Conservation (phyloP, 2,888 invertebrate species). For the Siphonodentalium dalli region DNA sequence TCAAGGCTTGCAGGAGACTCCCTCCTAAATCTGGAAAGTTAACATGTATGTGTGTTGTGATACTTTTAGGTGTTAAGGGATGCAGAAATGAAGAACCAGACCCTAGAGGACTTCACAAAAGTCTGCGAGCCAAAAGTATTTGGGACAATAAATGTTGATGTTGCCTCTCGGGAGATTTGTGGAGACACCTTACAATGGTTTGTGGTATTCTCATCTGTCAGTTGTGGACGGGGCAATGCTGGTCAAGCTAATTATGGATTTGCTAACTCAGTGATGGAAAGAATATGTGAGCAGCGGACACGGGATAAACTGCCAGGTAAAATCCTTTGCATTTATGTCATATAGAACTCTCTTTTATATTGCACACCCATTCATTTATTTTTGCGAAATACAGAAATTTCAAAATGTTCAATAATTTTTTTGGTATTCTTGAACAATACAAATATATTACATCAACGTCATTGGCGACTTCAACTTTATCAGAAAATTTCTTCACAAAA, state of each 20-base stretch:
- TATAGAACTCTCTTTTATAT: too few species aligned
- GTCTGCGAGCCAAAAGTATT: constrained; percentile 85
- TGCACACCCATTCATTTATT: too few species aligned
- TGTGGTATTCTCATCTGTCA: constrained; percentile 94
- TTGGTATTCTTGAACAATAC: too few species aligned
- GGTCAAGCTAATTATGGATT: constrained; percentile 97
- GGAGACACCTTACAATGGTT: constrained; percentile 83
- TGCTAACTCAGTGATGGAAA: constrained; percentile 97
- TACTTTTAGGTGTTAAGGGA: constrained; percentile 77
- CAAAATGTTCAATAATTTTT: too few species aligned
- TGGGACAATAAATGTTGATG: constrained; percentile 85
- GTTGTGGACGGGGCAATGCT: constrained; percentile 94
- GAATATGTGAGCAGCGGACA: constrained; percentile 86
- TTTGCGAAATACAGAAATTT: too few species aligned
- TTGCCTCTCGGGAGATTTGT: constrained; percentile 78
- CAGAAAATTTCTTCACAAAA: too few species aligned
- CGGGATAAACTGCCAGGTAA: constrained; percentile 81
- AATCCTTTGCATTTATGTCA: too few species aligned
- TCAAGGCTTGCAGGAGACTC: too few species aligned
- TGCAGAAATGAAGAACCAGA: constrained; percentile 86
- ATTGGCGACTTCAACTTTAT: too few species aligned
- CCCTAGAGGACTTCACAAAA: constrained; percentile 77
- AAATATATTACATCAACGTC: too few species aligned
- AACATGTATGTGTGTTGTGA: too few species aligned
- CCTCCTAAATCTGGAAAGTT: too few species aligned